Conservation (phyloP, 2,888 invertebrate species). For the Hypolimnas misippus region DNA sequence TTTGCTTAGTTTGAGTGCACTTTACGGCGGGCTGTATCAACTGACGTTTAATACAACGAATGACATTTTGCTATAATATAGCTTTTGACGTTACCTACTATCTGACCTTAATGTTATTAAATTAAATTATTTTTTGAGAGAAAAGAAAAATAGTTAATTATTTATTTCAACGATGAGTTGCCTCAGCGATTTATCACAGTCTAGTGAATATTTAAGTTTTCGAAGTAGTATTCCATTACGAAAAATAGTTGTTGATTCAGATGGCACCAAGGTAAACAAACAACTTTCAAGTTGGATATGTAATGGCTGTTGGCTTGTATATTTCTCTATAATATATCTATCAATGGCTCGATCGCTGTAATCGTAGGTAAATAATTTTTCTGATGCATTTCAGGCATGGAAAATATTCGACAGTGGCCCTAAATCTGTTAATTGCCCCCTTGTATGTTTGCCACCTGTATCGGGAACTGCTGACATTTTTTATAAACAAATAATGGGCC, state of each 20-base stretch:
- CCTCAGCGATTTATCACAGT: constrained; percentile 88
- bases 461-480: constrained; percentile 95
- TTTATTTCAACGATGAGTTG: constrained; percentile 81
- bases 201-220: constrained; percentile 91
- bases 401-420: constrained; percentile 95
- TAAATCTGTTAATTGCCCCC: constrained; percentile 89
- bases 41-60: neutral
- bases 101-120: neutral
- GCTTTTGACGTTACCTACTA: neutral
- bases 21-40: no score
- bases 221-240: constrained; percentile 89
- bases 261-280: constrained; percentile 88
- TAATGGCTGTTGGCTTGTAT: neutral
- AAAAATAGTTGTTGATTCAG: constrained; percentile 91
- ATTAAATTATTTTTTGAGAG: constrained; percentile 12
- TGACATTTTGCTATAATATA: neutral
- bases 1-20: no score
- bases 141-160: neutral
- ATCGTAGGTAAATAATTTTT: neutral
- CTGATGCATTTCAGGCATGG: constrained; percentile 86
- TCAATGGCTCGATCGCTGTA: neutral
- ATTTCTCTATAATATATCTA: neutral
- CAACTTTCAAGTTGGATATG: constrained; percentile 20
- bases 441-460: constrained; percentile 94
- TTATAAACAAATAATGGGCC: constrained; percentile 91